These are phyloP conservation scores for Motacilla tschutschensis DNA, from an alignment of 2,113 vertebrate species.

Conservation along the genomic window DNA sequence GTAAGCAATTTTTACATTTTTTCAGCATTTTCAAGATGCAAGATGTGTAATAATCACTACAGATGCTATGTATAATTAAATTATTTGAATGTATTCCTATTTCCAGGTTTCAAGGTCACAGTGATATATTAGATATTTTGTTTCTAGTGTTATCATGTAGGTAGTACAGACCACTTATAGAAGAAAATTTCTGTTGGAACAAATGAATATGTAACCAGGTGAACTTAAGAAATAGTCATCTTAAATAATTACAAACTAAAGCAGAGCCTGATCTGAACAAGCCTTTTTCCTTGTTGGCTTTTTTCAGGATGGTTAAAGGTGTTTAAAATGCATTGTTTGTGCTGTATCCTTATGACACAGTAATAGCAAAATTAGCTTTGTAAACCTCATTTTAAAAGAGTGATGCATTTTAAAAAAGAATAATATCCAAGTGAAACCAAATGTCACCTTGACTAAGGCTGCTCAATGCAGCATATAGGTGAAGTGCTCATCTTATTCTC, in stretches of 20 bases:
- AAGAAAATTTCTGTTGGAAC: background rate
- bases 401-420: background rate
- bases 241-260: background rate
- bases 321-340: constrained; percentile 1
- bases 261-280: background rate
- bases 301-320: background rate
- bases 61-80: background rate
- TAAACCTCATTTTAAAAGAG: background rate
- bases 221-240: background rate
- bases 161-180: fast-evolving
- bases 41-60: background rate
- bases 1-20: background rate
- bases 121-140: background rate
- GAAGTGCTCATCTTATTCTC: constrained; percentile 24
- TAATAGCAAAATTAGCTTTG: background rate
- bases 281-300: background rate
- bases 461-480: constrained; percentile 23
- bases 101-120: constrained; percentile 41
- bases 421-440: background rate
- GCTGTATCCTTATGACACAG: background rate
- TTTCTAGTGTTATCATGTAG: background rate
- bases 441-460: constrained; percentile 42
- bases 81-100: constrained; percentile 52
- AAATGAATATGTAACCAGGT: background rate
- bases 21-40: background rate